phyloP scores from a whole-genome alignment of 2,888 invertebrate genomes.

The Drosophila neonasuta region DNA sequence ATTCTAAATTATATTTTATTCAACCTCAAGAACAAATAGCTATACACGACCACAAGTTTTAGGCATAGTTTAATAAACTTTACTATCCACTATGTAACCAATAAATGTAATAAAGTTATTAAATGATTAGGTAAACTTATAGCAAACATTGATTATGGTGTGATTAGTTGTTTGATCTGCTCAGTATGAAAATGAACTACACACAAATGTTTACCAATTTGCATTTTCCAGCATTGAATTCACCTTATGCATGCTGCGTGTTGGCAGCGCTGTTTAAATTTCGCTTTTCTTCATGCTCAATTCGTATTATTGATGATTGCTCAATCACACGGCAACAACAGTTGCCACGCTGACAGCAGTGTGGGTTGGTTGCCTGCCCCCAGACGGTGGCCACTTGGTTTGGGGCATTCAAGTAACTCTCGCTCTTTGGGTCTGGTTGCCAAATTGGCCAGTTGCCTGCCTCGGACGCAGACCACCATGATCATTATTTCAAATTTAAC shows the following conservation, averaged over 20 bases:
- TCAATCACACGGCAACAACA: conserved; percentile 55
- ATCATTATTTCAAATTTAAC: conserved; percentile 72
- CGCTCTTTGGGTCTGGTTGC: conserved; percentile 30
- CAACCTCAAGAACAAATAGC: no score
- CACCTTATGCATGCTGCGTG: not conserved
- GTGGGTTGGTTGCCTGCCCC: not conserved
- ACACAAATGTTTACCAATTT: not conserved
- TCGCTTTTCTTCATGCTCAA: conserved; percentile 59
- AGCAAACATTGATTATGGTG: not conserved
- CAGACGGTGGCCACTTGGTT: conserved; percentile 11
- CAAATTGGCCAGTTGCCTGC: conserved; percentile 36
- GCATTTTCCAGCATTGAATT: not conserved
- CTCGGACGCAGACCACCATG: conserved; percentile 43
- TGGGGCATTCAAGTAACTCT: not conserved
- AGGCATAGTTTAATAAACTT: no score
- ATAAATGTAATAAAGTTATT: no score
- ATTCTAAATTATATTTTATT: no score
- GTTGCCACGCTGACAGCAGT: not conserved
- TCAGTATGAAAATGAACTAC: not conserved
- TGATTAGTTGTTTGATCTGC: not conserved
- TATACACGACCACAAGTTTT: no score
- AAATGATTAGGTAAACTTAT: no score
- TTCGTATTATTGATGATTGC: conserved; percentile 66
- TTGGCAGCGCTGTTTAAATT: conserved; percentile 15
- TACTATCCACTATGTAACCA: no score